Evolutionary conservation across 2,113 vertebrate species (phyloP).

Genomic region (Leptobrachium ailaonicum): DNA sequence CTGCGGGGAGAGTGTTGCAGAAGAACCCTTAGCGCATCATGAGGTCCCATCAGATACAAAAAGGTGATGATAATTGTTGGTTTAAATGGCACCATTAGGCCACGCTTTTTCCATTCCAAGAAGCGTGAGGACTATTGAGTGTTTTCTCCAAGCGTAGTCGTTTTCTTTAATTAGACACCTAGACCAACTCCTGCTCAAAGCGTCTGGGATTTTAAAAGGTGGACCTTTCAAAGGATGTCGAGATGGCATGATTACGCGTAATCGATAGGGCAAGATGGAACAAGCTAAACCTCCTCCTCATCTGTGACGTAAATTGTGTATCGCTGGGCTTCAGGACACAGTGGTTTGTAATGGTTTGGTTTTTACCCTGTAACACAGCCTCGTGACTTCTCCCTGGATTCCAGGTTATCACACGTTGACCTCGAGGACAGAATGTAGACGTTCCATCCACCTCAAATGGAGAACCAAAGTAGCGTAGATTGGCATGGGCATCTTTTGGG

Average conservation of each 20-base stretch:
- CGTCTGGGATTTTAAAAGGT: conserved; percentile 11
- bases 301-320: conserved; percentile 28
- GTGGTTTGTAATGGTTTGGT: neutral
- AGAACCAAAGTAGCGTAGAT: no score
- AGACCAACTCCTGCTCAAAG: conserved; percentile 5
- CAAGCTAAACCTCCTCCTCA: neutral
- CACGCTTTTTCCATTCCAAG: neutral
- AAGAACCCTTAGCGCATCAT: neutral
- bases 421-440: neutral
- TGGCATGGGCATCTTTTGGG: no score
- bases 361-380: conserved; percentile 13
- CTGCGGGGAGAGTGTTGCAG: conserved; percentile 17
- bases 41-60: conserved; percentile 16
- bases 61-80: conserved; percentile 34
- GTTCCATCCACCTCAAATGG: no score
- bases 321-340: neutral
- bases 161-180: conserved; percentile 22
- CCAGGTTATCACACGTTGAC: neutral
- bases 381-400: neutral
- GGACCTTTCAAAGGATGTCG: neutral
- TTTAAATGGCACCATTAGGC: neutral
- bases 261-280: conserved; percentile 30
- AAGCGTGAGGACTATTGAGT: conserved; percentile 21
- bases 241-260: conserved; percentile 13
- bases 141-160: neutral